Evolutionary conservation across 2,888 invertebrate genomes (phyloP).

Genomic region (Lasioglossum zephyrum): DNA sequence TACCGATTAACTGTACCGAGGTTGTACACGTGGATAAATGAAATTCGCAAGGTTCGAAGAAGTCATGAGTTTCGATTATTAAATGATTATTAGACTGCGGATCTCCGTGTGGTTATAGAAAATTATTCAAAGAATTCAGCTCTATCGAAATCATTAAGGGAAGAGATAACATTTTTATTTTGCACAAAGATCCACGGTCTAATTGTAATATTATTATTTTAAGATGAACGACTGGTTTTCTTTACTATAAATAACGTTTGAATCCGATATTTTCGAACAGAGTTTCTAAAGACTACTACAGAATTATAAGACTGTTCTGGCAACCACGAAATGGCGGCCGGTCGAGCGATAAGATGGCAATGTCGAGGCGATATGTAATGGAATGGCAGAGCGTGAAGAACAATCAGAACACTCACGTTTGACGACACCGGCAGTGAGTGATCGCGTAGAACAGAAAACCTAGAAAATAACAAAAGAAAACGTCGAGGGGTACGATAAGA

Average conservation of each 20-base stretch:
- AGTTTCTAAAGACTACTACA: background rate
- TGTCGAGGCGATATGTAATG: conserved; percentile 19
- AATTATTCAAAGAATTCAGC: too few species aligned
- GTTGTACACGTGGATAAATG: background rate
- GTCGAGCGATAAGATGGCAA: conserved; percentile 25
- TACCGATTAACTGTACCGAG: background rate
- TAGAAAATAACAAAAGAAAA: conserved; percentile 4
- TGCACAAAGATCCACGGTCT: too few species aligned
- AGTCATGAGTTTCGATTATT: background rate
- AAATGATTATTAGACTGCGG: background rate
- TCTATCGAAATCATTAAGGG: too few species aligned
- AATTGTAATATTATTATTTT: too few species aligned
- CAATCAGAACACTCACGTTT: conserved; percentile 37
- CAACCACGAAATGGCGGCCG: conserved; percentile 17
- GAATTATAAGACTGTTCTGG: background rate
- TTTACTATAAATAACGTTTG: background rate
- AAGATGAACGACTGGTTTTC: background rate
- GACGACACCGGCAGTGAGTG: conserved; percentile 30
- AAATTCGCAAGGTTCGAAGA: background rate
- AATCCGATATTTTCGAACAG: background rate
- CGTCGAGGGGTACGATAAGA: background rate
- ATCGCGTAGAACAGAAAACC: conserved; percentile 5
- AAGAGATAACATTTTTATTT: too few species aligned
- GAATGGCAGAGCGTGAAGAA: conserved; percentile 27
- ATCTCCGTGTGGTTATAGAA: too few species aligned